Evolutionary conservation across 1,140 invertebrate species (phyloP).

Genomic region (Pomacea maculata): DNA sequence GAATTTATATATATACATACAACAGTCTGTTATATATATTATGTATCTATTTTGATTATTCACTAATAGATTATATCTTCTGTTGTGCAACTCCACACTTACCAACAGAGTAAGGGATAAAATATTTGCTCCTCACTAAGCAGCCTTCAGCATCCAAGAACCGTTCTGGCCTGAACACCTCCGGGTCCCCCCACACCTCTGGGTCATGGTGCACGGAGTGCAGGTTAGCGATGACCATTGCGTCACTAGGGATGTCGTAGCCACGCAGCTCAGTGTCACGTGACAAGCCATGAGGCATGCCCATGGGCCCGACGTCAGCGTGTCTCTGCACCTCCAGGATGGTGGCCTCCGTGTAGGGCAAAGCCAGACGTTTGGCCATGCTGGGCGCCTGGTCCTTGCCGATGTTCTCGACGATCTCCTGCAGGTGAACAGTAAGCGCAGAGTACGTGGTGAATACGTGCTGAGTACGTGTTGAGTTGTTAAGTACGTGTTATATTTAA

Average conservation of each 20-base stretch:
- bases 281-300: slow-evolving; percentile 58
- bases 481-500: too few relatives aligned
- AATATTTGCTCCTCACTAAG: slow-evolving; percentile 27
- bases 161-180: slow-evolving; percentile 76
- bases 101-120: slow-evolving; percentile 9
- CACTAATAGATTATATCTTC: too few relatives aligned
- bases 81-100: too few relatives aligned
- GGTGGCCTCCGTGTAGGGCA: slow-evolving; percentile 49
- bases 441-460: too few relatives aligned
- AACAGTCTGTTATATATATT: too few relatives aligned
- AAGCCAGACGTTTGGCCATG: slow-evolving; percentile 74
- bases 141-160: slow-evolving; percentile 58
- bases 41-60: too few relatives aligned
- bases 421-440: too few relatives aligned
- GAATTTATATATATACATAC: too few relatives aligned
- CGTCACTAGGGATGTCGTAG: slow-evolving; percentile 55
- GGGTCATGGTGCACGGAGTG: slow-evolving; percentile 58
- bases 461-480: too few relatives aligned
- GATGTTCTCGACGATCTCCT: slow-evolving; percentile 69
- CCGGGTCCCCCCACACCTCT: slow-evolving; percentile 74
- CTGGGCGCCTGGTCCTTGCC: slow-evolving; percentile 78
- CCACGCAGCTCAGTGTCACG: slow-evolving; percentile 49
- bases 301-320: slow-evolving; percentile 63
- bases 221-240: slow-evolving; percentile 58
- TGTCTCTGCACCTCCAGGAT: slow-evolving; percentile 59